Evolutionary conservation across 2,113 vertebrate genomes (phyloP), one percentile per base, ranked within the genome.

Genomic region (Gallinago media): DNA sequence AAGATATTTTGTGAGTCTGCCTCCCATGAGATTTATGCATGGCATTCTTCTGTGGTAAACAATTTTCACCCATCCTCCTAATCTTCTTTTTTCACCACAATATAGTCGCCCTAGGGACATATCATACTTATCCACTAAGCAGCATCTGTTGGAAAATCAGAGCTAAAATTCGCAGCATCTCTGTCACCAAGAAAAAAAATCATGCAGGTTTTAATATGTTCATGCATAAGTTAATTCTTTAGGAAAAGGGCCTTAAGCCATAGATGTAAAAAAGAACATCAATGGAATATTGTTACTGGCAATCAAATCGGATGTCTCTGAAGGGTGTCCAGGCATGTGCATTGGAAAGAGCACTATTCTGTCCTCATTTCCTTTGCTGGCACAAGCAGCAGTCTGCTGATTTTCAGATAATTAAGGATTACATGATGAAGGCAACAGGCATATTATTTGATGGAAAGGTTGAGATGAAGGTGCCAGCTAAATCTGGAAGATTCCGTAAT

Each of bases 401-500:
- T 97, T 97, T 97, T 87, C 80, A 95, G 86, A 76, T 97, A 98
- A 98, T 98, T 98, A 97, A 94, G 90, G 90, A 92, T 86, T 97
- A 81, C 85, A 84, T 93, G 94, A 98, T 97, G 93, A 98, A 97
- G 66, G 87, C 95, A 97, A 95, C 65, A 87, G 86, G 85, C 91
- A 88, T 97, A 91, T 95, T 97, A 97, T 97, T 97, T 97, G 78
- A 96, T 92, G 94, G 90, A 96, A 97, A 96, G 96, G 89, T 85
- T 94, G 85, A 97, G 96, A 96, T 94, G 94, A 97, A 96, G 83
- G 89, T 98, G 96, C 95, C 96, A 98, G 61, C 59, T 83, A 94
- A 96, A 34, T 96, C 76, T 89, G 79, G 94, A 97, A 95, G 93
- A 91, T 88, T 96, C 82, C 80, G 55, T 97, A 97, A 98, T 97